Percentiles rank a stretch among this genome's conserved stretches.
Evolutionary conservation across 2,113 vertebrate species (phyloP).

Genomic region (Syngnathus typhle): DNA sequence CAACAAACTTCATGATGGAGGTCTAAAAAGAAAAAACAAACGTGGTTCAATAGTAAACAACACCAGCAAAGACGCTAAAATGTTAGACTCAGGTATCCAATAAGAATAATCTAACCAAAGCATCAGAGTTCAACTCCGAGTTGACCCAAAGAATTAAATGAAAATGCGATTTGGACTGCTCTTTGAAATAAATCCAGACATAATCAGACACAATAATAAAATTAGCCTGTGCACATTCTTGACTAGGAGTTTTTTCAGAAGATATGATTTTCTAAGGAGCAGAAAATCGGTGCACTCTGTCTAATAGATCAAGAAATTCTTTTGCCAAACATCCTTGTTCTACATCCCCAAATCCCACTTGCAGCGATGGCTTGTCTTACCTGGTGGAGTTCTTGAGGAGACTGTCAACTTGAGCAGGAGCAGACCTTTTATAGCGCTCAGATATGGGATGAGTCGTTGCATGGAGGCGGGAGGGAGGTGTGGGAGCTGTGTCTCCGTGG

Average conservation of each 20-base stretch:
- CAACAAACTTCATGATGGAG: slow-evolving; percentile 70
- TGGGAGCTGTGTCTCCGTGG: slow-evolving; percentile 61
- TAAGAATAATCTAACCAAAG: neutral
- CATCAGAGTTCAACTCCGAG: slow-evolving; percentile 10
- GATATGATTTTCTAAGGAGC: neutral
- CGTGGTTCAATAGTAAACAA: neutral
- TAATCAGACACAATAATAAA: slow-evolving; percentile 5
- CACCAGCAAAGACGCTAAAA: neutral
- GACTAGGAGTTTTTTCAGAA: neutral
- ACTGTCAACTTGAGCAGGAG: slow-evolving; percentile 48
- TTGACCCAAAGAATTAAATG: slow-evolving; percentile 5
- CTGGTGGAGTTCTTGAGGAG: slow-evolving; percentile 63
- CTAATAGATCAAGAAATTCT: slow-evolving; percentile 1
- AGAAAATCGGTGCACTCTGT: neutral
- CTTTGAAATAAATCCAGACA: slow-evolving; percentile 29
- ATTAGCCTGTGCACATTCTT: slow-evolving; percentile 11
- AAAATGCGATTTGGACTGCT: slow-evolving; percentile 36
- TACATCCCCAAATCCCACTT: slow-evolving; percentile 8
- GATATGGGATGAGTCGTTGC: slow-evolving; percentile 21
- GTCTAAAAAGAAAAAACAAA: slow-evolving; percentile 37
- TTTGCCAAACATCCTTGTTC: neutral
- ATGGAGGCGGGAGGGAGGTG: slow-evolving; percentile 35
- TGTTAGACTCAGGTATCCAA: neutral
- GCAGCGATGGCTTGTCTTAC: slow-evolving; percentile 51
- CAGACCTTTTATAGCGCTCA: slow-evolving; percentile 61